Evolutionary conservation across 2,888 invertebrate species (phyloP).

Genomic region (Ormia ochracea): DNA sequence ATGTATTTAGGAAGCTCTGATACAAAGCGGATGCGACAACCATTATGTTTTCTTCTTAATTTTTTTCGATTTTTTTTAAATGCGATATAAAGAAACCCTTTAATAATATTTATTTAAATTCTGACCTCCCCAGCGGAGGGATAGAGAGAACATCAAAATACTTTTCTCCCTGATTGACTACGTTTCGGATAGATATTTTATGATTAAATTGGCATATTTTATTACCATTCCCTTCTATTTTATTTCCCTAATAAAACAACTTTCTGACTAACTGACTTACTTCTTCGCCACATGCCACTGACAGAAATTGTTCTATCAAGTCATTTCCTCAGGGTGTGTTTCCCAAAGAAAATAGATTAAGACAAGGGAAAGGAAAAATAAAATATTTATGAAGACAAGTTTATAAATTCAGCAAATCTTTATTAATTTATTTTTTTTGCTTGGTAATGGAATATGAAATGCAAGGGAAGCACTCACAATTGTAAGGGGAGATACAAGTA

Average conservation of each 20-base stretch:
- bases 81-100: too few species aligned
- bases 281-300: conserved; percentile 41
- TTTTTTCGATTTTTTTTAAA: too few species aligned
- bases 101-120: too few species aligned
- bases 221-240: conserved; percentile 38
- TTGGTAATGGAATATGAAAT: background rate
- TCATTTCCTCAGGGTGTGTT: conserved; percentile 53
- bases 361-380: background rate
- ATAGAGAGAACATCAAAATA: background rate
- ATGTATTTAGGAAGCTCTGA: too few species aligned
- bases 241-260: background rate
- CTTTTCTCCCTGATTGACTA: background rate
- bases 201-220: conserved; percentile 28
- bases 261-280: background rate
- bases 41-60: too few species aligned
- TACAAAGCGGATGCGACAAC: too few species aligned
- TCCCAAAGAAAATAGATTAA: background rate
- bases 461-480: background rate
- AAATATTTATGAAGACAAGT: background rate
- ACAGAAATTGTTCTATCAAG: conserved; percentile 38
- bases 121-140: too few species aligned
- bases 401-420: conserved; percentile 13
- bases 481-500: background rate
- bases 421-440: conserved; percentile 21
- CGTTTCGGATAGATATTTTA: background rate